Percentiles rank a stretch among this genome's conserved stretches.
Conservation (phyloP, 2,113 vertebrate species). For the Pedionomus torquatus region DNA sequence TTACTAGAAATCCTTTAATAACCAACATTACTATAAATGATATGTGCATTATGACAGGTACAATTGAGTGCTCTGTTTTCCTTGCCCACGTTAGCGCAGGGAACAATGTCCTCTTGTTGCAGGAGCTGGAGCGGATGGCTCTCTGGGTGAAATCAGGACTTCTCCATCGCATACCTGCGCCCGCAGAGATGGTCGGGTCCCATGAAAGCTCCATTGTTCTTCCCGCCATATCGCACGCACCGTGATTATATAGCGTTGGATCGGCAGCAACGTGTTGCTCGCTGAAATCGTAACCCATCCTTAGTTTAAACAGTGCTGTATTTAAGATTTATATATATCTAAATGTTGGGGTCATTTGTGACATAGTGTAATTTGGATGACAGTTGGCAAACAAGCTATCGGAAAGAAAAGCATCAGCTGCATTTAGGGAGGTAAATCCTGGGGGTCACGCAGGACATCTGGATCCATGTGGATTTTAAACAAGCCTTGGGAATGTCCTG, state of each 20-base stretch:
- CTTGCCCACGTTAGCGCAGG: not conserved
- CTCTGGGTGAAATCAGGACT: not conserved
- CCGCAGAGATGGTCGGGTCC: not conserved
- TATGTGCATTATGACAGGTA: constrained; percentile 46
- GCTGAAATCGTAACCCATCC: not conserved
- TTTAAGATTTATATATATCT: not conserved
- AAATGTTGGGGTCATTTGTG: not conserved
- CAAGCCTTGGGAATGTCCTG: not conserved
- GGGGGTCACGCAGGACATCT: not conserved
- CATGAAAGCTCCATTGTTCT: constrained; percentile 11
- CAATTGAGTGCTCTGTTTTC: constrained; percentile 65
- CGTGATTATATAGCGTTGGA: not conserved
- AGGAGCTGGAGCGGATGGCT: constrained; percentile 17
- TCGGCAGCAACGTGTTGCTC: not conserved
- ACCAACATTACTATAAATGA: constrained; percentile 72
- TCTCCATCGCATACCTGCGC: constrained; percentile 38
- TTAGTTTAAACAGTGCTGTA: not conserved
- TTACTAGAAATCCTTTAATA: constrained; percentile 74
- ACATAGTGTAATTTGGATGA: not conserved
- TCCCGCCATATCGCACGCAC: not conserved
- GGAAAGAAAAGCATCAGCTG: not conserved
- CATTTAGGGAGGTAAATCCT: not conserved
- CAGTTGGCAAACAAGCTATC: not conserved
- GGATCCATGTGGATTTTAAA: fast-evolving
- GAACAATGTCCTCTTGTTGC: constrained; percentile 66